A percentile compares a stretch with the other conserved stretches of the same genome.
These are phyloP conservation scores for Pogonus chalceus DNA, from an alignment of 1,140 invertebrate species.

Conservation along the genomic window DNA sequence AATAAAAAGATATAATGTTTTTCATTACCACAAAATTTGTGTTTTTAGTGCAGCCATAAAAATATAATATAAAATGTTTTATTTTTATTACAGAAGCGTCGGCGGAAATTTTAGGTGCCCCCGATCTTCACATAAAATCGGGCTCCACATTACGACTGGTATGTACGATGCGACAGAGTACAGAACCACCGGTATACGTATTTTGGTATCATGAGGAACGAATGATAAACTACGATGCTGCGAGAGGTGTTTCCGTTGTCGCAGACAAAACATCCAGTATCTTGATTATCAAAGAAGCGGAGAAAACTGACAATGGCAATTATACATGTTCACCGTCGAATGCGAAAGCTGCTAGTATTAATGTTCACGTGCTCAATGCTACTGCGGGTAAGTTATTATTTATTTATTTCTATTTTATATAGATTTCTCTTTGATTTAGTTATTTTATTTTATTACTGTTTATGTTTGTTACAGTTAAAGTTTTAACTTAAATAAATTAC, in stretches of 20 bases:
- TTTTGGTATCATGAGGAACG: slow-evolving; percentile 69
- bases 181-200: slow-evolving; percentile 64
- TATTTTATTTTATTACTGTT: neutral
- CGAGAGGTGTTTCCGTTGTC: slow-evolving; percentile 32
- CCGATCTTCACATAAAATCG: slow-evolving; percentile 63
- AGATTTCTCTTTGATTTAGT: too few relatives aligned
- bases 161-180: slow-evolving; percentile 59
- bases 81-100: slow-evolving; percentile 56
- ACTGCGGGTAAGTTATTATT: slow-evolving; percentile 26
- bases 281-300: slow-evolving; percentile 44
- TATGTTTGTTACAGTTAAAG: neutral
- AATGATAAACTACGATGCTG: slow-evolving; percentile 62
- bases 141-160: slow-evolving; percentile 60
- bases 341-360: slow-evolving; percentile 53
- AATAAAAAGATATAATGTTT: too few relatives aligned
- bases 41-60: too few relatives aligned
- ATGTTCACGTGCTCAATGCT: slow-evolving; percentile 53
- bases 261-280: slow-evolving; percentile 41
- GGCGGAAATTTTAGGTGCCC: slow-evolving; percentile 62
- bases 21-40: too few relatives aligned
- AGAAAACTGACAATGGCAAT: slow-evolving; percentile 49
- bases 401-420: too few relatives aligned
- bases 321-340: slow-evolving; percentile 62
- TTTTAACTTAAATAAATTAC: neutral
- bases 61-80: too few relatives aligned